These are phyloP conservation scores for Chrysolina haemoptera DNA, from an alignment of 2,888 invertebrate species.

Conservation along the genomic window DNA sequence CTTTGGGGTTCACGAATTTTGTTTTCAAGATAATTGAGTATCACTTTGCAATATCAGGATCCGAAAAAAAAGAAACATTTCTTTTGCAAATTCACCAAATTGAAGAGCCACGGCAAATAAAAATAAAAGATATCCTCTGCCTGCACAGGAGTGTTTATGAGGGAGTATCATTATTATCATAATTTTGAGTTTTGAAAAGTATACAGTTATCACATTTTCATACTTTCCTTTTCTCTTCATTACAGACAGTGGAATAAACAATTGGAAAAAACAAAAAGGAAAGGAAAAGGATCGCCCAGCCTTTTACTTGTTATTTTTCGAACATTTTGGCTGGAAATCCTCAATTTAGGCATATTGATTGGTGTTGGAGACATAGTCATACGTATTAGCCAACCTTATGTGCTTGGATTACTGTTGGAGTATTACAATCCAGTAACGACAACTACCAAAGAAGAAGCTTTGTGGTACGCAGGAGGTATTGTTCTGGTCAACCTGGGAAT, in stretches of 20 bases:
- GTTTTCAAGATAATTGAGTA: too few relatives aligned
- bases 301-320: slow-evolving; percentile 33
- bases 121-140: too few relatives aligned
- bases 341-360: slow-evolving; percentile 29
- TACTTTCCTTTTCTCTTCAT: neutral
- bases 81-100: too few relatives aligned
- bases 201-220: too few relatives aligned
- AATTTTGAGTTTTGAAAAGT: too few relatives aligned
- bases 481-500: slow-evolving; percentile 26
- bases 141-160: too few relatives aligned
- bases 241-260: slow-evolving; percentile 35
- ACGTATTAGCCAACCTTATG: slow-evolving; percentile 77
- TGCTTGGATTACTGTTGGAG: slow-evolving; percentile 75
- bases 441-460: slow-evolving; percentile 34
- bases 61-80: too few relatives aligned
- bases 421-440: slow-evolving; percentile 38
- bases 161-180: too few relatives aligned
- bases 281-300: slow-evolving; percentile 34
- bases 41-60: too few relatives aligned
- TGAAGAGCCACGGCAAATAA: too few relatives aligned
- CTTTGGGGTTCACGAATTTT: too few relatives aligned
- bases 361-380: slow-evolving; percentile 66
- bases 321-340: slow-evolving; percentile 42
- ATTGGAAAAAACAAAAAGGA: slow-evolving; percentile 28
- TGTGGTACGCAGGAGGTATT: slow-evolving; percentile 33